Percentiles rank a stretch among this genome's conserved stretches.
phyloP scores from a whole-genome alignment of 1,140 invertebrate species.

The Tetragnatha versicolor region DNA sequence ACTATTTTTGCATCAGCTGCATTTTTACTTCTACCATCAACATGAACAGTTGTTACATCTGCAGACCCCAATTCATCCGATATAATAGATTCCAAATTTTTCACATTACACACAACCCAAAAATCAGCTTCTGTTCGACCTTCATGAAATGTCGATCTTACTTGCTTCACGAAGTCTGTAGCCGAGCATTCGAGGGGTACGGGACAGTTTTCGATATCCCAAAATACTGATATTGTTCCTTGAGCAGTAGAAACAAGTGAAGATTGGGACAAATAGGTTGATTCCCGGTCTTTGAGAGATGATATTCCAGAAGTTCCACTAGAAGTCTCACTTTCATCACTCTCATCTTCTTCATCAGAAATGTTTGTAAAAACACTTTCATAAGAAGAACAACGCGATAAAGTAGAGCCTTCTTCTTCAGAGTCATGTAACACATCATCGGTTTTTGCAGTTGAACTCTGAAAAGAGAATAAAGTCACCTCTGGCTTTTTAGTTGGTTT shows the following conservation, averaged over 20 bases:
- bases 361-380: constrained; percentile 28
- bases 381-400: constrained; percentile 5
- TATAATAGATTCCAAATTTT: constrained; percentile 8
- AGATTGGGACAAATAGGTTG: not conserved
- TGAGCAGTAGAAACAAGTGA: not conserved
- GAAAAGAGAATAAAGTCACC: constrained; percentile 19
- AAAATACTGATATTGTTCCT: constrained; percentile 40
- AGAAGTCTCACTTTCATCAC: constrained; percentile 25
- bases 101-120: constrained; percentile 55
- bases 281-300: not conserved
- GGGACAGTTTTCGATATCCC: constrained; percentile 58
- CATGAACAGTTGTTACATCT: constrained; percentile 51
- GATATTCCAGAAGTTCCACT: constrained; percentile 29
- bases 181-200: constrained; percentile 50
- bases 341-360: constrained; percentile 17
- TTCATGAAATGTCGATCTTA: constrained; percentile 49
- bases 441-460: not conserved
- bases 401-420: constrained; percentile 1
- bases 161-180: constrained; percentile 48
- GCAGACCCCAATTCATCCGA: constrained; percentile 38
- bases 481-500: not conserved
- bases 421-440: not conserved
- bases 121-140: constrained; percentile 52
- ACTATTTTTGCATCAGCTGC: constrained; percentile 57
- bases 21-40: constrained; percentile 55